Base-by-base conservation (phyloP, 1,140 invertebrate genomes). In the Mya arenaria region DNA sequence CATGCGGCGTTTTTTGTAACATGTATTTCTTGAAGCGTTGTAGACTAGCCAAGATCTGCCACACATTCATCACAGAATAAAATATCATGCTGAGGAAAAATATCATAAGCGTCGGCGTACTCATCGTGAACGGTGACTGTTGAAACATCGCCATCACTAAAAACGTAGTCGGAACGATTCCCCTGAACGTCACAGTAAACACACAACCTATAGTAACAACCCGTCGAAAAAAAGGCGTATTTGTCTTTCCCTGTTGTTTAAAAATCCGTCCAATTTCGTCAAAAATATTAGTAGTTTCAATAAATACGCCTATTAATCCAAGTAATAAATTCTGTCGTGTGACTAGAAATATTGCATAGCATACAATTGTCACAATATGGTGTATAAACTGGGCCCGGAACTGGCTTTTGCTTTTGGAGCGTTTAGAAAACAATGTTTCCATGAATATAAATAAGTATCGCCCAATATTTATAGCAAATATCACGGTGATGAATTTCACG, bases 61-160 rank as follows among this genome's bases (percentile, higher is more conserved):
- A 86, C 0, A 86, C 85, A 65, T 86, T 86, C 28, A 86, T 86
- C 32, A 86, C 85, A 41, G 85, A 86, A 60, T 83, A 86, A 39
- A 86, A 86, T 72, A 86, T 86, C 23, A 86, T 85, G 48, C 83
- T 85, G 8, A 86, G 56, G 63, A 86, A 86, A 52, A 86, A 86
- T 79, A 84, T 44, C 25, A 83, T 86, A 32, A 86, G 66, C 5
- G 82, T 39, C n/a, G 83, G 62, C 48, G 84, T 83, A 19, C 81
- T 48, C 85, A 86, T 86, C 3, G 66, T 63, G 39, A 86, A 86
- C 2, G 85, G 85, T 10, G 83, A 83, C 56, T 86, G 80, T 5
- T 83, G 81, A 74, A 83, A 85, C 83, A 86, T 86, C 1, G 81
- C 83, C 37, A 84, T 84, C 6, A 86, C 73, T 44, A 86, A 55